Evolutionary conservation across 2,797 vertebrate genomes (phyloP).

Genomic region (Pyrrhura leucotis): DNA sequence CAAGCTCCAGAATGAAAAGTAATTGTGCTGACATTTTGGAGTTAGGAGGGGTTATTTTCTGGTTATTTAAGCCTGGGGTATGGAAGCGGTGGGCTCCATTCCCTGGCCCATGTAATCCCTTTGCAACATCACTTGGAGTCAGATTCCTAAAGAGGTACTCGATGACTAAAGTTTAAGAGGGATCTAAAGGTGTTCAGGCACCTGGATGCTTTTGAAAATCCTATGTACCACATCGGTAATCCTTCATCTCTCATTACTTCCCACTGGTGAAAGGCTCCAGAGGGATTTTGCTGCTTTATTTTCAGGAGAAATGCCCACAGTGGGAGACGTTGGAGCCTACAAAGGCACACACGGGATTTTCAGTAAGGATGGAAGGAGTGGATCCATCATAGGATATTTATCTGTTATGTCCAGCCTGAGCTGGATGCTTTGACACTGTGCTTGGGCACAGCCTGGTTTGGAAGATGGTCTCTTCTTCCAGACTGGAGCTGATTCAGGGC

Average conservation of each 20-base stretch:
- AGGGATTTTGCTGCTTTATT: neutral
- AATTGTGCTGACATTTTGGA: neutral
- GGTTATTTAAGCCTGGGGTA: neutral
- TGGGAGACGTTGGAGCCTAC: neutral
- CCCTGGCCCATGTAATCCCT: neutral
- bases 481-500: neutral
- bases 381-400: neutral
- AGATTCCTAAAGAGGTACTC: neutral
- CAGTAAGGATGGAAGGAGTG: neutral
- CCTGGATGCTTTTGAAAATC: neutral
- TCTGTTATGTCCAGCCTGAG: neutral
- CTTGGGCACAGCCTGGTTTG: neutral
- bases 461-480: neutral
- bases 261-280: neutral
- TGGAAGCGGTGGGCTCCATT: neutral
- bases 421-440: fast-evolving
- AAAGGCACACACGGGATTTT: neutral
- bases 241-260: neutral
- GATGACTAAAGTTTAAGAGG: neutral
- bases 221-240: neutral
- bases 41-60: neutral
- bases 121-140: neutral
- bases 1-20: neutral
- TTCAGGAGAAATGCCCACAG: neutral
- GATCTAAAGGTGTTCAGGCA: neutral